These are phyloP conservation scores for Catocala nupta DNA, from an alignment of 2,888 invertebrate species.

Conservation along the genomic window DNA sequence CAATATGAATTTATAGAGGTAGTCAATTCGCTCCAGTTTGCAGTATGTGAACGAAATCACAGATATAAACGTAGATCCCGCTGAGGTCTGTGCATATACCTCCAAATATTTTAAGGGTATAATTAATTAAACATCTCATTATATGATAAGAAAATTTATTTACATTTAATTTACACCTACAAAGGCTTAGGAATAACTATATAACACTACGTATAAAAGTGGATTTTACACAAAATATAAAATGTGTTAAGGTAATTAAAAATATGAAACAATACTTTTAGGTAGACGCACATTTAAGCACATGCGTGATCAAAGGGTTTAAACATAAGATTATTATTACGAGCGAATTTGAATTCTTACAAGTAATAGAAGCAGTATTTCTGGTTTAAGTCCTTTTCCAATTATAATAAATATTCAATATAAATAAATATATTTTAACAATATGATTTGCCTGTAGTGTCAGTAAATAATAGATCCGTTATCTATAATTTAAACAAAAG, in stretches of 20 bases:
- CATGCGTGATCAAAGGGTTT: neutral
- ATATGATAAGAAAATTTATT: slow-evolving; percentile 64
- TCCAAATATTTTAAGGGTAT: neutral
- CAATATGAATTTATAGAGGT: too few relatives aligned
- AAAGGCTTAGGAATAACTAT: slow-evolving; percentile 47
- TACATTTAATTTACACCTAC: slow-evolving; percentile 66
- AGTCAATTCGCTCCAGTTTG: too few relatives aligned
- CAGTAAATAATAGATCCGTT: too few relatives aligned
- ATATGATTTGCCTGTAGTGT: too few relatives aligned
- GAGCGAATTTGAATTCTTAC: neutral
- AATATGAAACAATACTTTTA: slow-evolving; percentile 32
- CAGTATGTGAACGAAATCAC: too few relatives aligned
- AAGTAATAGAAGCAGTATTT: neutral
- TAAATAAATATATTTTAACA: too few relatives aligned
- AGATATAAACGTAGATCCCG: too few relatives aligned
- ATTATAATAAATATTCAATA: too few relatives aligned
- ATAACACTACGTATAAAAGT: slow-evolving; percentile 51
- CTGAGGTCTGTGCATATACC: too few relatives aligned
- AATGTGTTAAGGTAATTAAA: slow-evolving; percentile 20
- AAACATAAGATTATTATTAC: neutral
- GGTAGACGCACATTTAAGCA: slow-evolving; percentile 18
- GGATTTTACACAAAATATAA: slow-evolving; percentile 45
- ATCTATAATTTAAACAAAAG: too few relatives aligned
- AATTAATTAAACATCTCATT: slow-evolving; percentile 40
- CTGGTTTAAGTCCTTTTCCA: neutral